Evolutionary conservation across 2,888 invertebrate species (phyloP), one percentile per base, ranked within the genome.

Genomic region (Folsomia manolachei): DNA sequence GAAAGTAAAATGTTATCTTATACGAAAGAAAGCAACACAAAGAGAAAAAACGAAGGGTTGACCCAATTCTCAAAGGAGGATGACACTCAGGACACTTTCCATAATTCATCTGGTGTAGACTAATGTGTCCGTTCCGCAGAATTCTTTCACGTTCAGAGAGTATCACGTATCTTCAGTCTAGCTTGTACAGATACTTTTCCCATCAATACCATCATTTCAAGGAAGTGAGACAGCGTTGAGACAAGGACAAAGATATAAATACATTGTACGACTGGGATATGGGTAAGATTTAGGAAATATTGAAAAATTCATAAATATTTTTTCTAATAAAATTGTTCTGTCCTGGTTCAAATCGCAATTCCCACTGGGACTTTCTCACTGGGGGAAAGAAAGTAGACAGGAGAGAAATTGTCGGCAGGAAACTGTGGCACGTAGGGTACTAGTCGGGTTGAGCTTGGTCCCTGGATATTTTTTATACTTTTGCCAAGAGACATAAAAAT

Each of bases 221-320:
- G 21, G 56, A 56, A n/a, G 21, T 4, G 56, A 56, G n/a, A n/a
- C 7, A 56, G 4, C 11, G n/a, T 14, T 56, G 21, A 56, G 18
- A 56, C 56, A 56, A 56, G 21, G 39, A 9, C 39, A 39, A 4
- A 39, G 7, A 39, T 4, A 39, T 4, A 4, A 39, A 39, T 39
- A 14, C 14, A 39, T 39, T 39, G 14, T 39, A 14, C 14, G 39
- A n/a, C n/a, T 14, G 39, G 39, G 14, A 14, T 4, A 39, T 4
- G 39, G 14, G 14, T 39, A 14, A 39, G 39, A 39, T 39, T 39
- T 39, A 39, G n/a, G 56, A 56, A 56, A 27, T 66, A 66, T 66
- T 66, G 66, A 66, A 66, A 66, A 21, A 67, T 67, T 67, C 60
- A 67, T 67, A 67, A 53, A 56, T 67, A 66, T 39, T 56, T 67